These are phyloP conservation scores for Sinocyclocheilus maitianheensis DNA, from an alignment of 2,113 vertebrate species.

Conservation along the genomic window DNA sequence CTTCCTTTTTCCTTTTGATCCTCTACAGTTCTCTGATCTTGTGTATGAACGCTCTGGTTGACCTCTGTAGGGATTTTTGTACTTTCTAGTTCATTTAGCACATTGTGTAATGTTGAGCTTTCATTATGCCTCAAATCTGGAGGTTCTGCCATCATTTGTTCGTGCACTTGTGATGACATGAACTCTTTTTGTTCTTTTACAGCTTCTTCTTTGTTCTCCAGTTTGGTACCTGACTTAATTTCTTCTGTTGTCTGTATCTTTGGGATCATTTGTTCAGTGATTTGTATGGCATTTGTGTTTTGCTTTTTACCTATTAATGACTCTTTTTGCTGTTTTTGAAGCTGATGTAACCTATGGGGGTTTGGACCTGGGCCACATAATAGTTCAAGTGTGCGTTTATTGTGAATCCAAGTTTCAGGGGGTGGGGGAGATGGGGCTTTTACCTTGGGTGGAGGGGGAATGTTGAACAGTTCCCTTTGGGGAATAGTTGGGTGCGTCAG, in stretches of 20 bases:
- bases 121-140: conserved; percentile 33
- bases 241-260: conserved; percentile 39
- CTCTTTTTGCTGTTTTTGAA: conserved; percentile 55
- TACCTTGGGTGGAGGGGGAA: conserved; percentile 89
- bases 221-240: background rate
- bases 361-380: conserved; percentile 62
- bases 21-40: conserved; percentile 38
- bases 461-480: conserved; percentile 74
- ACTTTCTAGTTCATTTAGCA: conserved; percentile 49
- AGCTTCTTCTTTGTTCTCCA: conserved; percentile 53
- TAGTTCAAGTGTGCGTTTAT: conserved; percentile 69
- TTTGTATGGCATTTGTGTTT: conserved; percentile 44
- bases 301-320: conserved; percentile 39
- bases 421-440: conserved; percentile 87
- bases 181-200: conserved; percentile 39
- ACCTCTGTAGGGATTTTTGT: conserved; percentile 11
- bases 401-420: conserved; percentile 78
- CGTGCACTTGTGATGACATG: conserved; percentile 21
- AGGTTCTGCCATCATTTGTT: conserved; percentile 14
- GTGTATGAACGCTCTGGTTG: conserved; percentile 37
- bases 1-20: conserved; percentile 40
- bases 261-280: conserved; percentile 17
- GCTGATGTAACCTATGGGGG: conserved; percentile 36
- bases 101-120: conserved; percentile 19
- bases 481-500: conserved; percentile 32